A percentile compares a stretch with the other conserved stretches of the same genome.
These are phyloP conservation scores for Chelidonichthys spinosus DNA, from an alignment of 2,797 vertebrate genomes.

Conservation along the genomic window DNA sequence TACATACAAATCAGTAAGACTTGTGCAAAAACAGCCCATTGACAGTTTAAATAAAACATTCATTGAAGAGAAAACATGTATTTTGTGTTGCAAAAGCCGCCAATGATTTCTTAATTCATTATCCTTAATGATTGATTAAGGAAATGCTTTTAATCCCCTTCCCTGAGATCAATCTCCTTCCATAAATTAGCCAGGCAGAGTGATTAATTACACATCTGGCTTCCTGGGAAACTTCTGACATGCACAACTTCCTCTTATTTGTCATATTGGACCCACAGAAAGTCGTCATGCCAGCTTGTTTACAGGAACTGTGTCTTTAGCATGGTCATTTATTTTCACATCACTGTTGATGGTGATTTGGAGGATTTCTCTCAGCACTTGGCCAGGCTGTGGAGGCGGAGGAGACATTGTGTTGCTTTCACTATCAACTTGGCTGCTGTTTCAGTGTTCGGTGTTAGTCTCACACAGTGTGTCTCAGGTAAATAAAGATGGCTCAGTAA, in stretches of 20 bases:
- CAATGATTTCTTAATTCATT: constrained; percentile 9
- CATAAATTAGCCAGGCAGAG: background rate
- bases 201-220: constrained; percentile 12
- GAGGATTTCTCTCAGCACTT: background rate
- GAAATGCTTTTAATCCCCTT: background rate
- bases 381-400: background rate
- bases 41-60: background rate
- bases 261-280: background rate
- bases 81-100: background rate
- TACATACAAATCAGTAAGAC: background rate
- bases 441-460: constrained; percentile 17
- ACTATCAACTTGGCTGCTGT: constrained; percentile 1
- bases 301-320: background rate
- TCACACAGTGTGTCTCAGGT: constrained; percentile 17
- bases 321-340: background rate
- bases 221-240: background rate
- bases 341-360: background rate
- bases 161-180: background rate
- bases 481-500: constrained; percentile 12
- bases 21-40: background rate
- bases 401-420: constrained; percentile 7
- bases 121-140: background rate
- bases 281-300: background rate
- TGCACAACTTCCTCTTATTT: background rate
- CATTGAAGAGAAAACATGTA: background rate